Evolutionary conservation across 2,888 invertebrate species (phyloP), one percentile per base, ranked within the genome.

Genomic region (Cristatella mucedo): DNA sequence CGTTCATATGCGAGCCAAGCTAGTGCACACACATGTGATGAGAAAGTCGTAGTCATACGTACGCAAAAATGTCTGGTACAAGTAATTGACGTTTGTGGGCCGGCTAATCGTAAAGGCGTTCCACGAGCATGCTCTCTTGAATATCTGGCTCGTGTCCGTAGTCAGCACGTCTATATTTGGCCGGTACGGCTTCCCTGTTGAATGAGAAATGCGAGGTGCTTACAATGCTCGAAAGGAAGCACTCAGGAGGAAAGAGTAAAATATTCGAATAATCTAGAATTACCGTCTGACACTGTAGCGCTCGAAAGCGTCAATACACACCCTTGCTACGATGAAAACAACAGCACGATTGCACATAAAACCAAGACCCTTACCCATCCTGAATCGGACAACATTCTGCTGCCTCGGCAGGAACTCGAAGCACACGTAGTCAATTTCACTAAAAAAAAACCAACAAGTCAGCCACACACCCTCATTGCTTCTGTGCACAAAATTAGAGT

Each of bases 351-450:
- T n/a, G n/a, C n/a, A n/a, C n/a, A n/a, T n/a, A n/a, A n/a, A n/a
- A n/a, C n/a, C n/a, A 18, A 33, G 9, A 20, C 33, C 52, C 55
- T 56, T 55, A 62, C 68, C 66, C 46, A 66, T 63, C 50, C 70
- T 55, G 66, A 82, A 95, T 50, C 93, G 73, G 51, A 95, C 87
- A 43, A 95, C 73, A 62, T 91, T 93, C 63, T 91, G 91, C 70
- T 93, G 91, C 41, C 85, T 77, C 0, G 87, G 85, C 38, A 91
- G 78, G 63, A 95, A 87, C 61, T 95, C 89, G 54, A 91, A 91
- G 59, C 95, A 95, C 5, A 91, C 78, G 61, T 83, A 93, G 74
- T 95, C 93, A 57, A 89, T 89, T 68, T 95, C 93, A 66, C 91
- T 79, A 59, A 49, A 70, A 53, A 33, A 29, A 39, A 21, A 44